A percentile compares a stretch with the other conserved stretches of the same genome.
Conservation (phyloP, 2,113 vertebrate species). For the Muscicapa adusta region DNA sequence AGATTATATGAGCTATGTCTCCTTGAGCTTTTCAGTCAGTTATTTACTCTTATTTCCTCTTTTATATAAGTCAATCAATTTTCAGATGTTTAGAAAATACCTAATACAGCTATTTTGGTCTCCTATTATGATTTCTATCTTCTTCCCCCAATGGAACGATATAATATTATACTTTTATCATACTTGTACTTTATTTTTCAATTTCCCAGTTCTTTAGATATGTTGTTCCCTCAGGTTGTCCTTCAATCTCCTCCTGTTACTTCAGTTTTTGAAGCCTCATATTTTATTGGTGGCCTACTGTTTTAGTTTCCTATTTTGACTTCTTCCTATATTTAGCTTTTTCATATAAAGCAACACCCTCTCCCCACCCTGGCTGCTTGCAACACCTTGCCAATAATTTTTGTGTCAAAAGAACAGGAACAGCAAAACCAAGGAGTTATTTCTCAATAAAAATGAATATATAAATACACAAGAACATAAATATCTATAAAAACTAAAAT, state of each 20-base stretch:
- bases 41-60: neutral
- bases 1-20: neutral
- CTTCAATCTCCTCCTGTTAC: neutral
- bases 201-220: neutral
- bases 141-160: neutral
- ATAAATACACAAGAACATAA: neutral
- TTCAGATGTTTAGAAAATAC: neutral
- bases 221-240: neutral
- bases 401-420: neutral
- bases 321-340: neutral
- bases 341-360: neutral
- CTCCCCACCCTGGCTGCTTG: neutral
- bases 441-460: neutral
- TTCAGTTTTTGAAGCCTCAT: neutral
- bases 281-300: neutral
- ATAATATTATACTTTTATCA: neutral
- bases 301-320: neutral
- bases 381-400: neutral
- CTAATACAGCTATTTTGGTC: neutral
- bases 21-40: neutral
- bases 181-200: neutral
- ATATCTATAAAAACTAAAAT: neutral
- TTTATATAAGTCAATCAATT: neutral
- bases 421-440: neutral
- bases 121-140: neutral